These are phyloP conservation scores for Merluccius polli DNA, from an alignment of 2,797 vertebrate species.

Conservation along the genomic window DNA sequence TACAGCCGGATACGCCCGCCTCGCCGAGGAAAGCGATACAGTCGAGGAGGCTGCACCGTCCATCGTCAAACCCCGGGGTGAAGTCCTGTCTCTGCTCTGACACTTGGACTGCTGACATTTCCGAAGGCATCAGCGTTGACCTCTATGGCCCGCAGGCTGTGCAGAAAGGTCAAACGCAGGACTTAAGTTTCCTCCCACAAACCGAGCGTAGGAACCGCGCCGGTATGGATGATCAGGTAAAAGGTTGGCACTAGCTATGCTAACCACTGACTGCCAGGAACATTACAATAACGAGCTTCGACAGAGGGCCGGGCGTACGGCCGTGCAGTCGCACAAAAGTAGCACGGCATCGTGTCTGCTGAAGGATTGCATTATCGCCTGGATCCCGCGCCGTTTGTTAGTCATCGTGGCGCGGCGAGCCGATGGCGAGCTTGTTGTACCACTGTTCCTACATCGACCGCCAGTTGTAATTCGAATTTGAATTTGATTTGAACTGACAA, in stretches of 20 bases:
- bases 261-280: not conserved
- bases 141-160: constrained; percentile 35
- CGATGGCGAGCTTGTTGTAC: constrained; percentile 45
- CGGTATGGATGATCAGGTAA: not conserved
- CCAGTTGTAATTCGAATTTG: constrained; percentile 65
- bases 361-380: not conserved
- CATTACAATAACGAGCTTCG: not conserved
- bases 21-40: constrained; percentile 11
- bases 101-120: constrained; percentile 60
- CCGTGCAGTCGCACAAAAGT: not conserved
- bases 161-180: constrained; percentile 51
- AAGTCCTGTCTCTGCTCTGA: constrained; percentile 33
- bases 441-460: constrained; percentile 57
- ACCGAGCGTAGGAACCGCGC: not conserved
- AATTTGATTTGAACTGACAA: constrained; percentile 66
- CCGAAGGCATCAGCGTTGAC: constrained; percentile 49
- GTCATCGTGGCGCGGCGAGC: constrained; percentile 8
- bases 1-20: constrained; percentile 35
- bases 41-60: too few relatives aligned
- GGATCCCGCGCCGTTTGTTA: not conserved
- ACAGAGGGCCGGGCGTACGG: not conserved
- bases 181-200: constrained; percentile 11
- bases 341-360: not conserved
- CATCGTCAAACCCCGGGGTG: too few relatives aligned
- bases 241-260: not conserved